Conservation (phyloP, 2,797 vertebrate genomes). For the Geotria australis region DNA sequence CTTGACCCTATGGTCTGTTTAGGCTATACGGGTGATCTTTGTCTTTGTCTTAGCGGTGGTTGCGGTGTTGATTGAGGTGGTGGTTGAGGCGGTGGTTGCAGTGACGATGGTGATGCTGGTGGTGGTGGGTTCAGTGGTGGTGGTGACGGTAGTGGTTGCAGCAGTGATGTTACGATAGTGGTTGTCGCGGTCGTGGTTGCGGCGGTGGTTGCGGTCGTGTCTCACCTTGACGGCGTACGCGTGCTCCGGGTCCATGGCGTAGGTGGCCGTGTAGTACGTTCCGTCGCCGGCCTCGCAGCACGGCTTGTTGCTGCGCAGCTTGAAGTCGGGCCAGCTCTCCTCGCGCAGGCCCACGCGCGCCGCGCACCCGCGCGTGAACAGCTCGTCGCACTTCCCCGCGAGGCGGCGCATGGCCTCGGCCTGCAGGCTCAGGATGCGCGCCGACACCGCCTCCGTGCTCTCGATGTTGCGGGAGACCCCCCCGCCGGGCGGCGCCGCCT, state of each 20-base stretch:
- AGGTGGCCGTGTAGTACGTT: slow-evolving; percentile 74
- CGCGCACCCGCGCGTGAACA: slow-evolving; percentile 90
- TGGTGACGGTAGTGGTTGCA: too few relatives aligned
- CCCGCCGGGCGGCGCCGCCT: not conserved
- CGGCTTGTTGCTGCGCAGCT: slow-evolving; percentile 53
- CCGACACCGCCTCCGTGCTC: slow-evolving; percentile 64
- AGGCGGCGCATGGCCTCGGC: slow-evolving; percentile 53
- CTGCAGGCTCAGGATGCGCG: slow-evolving; percentile 55
- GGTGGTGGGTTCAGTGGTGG: too few relatives aligned
- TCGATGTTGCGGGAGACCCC: slow-evolving; percentile 22
- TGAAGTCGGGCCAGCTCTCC: slow-evolving; percentile 92
- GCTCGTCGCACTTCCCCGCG: slow-evolving; percentile 47
- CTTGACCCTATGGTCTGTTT: too few relatives aligned
- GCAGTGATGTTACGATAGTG: too few relatives aligned
- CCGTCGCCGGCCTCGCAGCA: slow-evolving; percentile 84
- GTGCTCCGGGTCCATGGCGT: slow-evolving; percentile 61
- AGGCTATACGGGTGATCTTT: too few relatives aligned
- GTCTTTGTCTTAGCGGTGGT: too few relatives aligned
- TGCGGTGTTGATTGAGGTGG: too few relatives aligned
- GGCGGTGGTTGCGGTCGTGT: not conserved
- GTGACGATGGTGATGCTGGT: too few relatives aligned
- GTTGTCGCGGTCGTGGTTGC: too few relatives aligned
- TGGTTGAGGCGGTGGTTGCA: too few relatives aligned
- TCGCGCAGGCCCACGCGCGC: slow-evolving; percentile 70
- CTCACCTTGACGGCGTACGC: slow-evolving; percentile 86